Conservation (phyloP, 2,888 invertebrate species). For the Scaptomyza reducta region DNA sequence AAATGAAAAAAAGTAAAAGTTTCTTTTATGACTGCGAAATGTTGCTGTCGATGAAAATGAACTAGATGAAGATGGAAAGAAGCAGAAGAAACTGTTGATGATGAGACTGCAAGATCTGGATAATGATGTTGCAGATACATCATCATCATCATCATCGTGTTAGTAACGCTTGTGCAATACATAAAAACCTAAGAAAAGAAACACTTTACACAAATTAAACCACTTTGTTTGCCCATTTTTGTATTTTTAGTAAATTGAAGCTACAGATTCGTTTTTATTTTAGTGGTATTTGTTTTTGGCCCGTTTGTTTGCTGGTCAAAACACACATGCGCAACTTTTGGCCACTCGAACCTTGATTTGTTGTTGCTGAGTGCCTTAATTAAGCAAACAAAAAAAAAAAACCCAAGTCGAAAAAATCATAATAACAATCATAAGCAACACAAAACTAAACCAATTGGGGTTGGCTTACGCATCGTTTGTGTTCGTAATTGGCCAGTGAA, state of each 20-base stretch:
- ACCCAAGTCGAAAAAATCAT: too few species aligned
- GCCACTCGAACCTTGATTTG: too few species aligned
- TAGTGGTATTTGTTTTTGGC: too few species aligned
- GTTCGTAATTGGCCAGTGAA: constrained; percentile 41
- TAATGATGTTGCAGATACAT: neutral
- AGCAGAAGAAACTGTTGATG: constrained; percentile 1
- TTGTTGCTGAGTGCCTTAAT: too few species aligned
- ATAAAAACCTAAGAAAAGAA: constrained; percentile 10
- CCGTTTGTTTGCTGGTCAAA: too few species aligned
- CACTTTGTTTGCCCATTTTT: constrained; percentile 3
- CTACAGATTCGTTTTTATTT: neutral
- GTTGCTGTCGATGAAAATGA: constrained; percentile 45
- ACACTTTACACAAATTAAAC: constrained; percentile 8
- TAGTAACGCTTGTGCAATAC: constrained; percentile 53
- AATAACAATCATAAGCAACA: too few species aligned
- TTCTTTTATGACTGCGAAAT: constrained; percentile 61
- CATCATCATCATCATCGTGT: constrained; percentile 28
- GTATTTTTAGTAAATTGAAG: constrained; percentile 5
- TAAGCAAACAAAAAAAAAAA: too few species aligned
- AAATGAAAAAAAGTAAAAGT: constrained; percentile 72
- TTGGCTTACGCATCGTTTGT: constrained; percentile 11
- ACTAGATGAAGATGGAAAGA: constrained; percentile 31
- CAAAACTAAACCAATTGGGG: too few species aligned
- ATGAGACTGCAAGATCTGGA: constrained; percentile 12
- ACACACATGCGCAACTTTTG: too few species aligned